Conservation (phyloP, 2,113 vertebrate genomes). For the Vanacampus margaritifer region DNA sequence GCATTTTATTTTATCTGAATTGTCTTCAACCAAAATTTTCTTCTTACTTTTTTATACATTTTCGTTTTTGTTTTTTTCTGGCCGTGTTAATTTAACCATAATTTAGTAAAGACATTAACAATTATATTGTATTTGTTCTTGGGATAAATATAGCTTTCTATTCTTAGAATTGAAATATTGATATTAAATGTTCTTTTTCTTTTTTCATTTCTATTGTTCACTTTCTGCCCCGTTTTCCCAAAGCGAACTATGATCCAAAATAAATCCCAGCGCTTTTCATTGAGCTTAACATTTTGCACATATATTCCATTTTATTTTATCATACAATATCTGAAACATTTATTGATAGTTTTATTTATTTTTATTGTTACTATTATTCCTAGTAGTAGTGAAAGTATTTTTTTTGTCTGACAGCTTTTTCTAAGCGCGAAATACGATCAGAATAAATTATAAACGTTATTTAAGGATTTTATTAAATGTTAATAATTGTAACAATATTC, state of each 20-base stretch:
- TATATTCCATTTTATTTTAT: neutral
- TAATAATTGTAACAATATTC: too few relatives aligned
- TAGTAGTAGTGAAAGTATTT: too few relatives aligned
- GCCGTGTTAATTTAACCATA: too few relatives aligned
- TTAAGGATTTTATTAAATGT: too few relatives aligned
- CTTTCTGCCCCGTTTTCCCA: neutral
- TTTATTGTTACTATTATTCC: too few relatives aligned
- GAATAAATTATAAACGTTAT: too few relatives aligned
- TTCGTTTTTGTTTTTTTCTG: too few relatives aligned
- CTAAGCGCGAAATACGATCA: neutral
- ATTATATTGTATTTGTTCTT: too few relatives aligned
- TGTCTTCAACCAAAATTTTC: too few relatives aligned
- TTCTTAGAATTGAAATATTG: neutral
- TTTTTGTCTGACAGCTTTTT: neutral
- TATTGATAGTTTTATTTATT: neutral
- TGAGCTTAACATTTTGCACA: neutral
- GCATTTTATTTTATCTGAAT: too few relatives aligned
- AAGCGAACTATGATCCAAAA: neutral
- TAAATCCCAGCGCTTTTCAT: neutral
- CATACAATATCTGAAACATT: neutral
- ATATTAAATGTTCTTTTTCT: neutral
- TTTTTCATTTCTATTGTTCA: neutral
- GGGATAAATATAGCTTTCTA: neutral
- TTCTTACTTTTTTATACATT: too few relatives aligned
- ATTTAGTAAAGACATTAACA: too few relatives aligned